Base-by-base conservation (phyloP, 2,113 vertebrate species). In the Tauraco erythrolophus region DNA sequence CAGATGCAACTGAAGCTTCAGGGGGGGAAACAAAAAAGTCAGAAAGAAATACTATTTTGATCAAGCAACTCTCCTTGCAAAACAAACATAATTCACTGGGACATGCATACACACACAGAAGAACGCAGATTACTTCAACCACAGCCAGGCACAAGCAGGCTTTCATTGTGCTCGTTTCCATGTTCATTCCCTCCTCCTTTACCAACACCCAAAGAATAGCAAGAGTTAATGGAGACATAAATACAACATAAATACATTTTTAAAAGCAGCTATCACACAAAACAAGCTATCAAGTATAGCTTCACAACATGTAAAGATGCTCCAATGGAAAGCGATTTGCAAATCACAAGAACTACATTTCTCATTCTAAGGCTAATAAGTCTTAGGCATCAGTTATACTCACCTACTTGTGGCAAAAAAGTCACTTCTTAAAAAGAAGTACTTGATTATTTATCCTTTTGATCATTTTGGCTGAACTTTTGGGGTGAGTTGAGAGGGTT, bases 1-100 rank as follows among this genome's bases (percentile, higher is more conserved):
- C 45, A 95, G 71, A 57, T 72, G 19, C 39, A 91, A 93, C 33
- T 87, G 39, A 85, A 74, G 61, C 27, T 77, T 90, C 66, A 19
- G 35, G 23, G 53, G 19, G 41, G 41, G 41, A n/a, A n/a, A n/a
- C n/a, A n/a, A n/a, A n/a, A n/a, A 17, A 85, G 65, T 17, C 43
- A 95, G 35, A 89, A 79, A 71, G 21, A 95, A 95, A 79, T 30
- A 76, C 4, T 12, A 33, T 68, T 96, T 92, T 88, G 43, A 96
- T 95, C 30, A 43, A 66, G 86, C 24, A 96, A 84, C 66, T 76
- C 21, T 75, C 50, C 48, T 83, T 87, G 91, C 58, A 96, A 87
- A 89, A 45, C 21, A 19, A 57, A 65, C 24, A 31, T 54, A 71
- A 80, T 21, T 66, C 37, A 83, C 33, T 69, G 30, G 69, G 86